Evolutionary conservation across 2,888 invertebrate genomes (phyloP), one percentile per base, ranked within the genome.

Genomic region (Leucophenga montana): DNA sequence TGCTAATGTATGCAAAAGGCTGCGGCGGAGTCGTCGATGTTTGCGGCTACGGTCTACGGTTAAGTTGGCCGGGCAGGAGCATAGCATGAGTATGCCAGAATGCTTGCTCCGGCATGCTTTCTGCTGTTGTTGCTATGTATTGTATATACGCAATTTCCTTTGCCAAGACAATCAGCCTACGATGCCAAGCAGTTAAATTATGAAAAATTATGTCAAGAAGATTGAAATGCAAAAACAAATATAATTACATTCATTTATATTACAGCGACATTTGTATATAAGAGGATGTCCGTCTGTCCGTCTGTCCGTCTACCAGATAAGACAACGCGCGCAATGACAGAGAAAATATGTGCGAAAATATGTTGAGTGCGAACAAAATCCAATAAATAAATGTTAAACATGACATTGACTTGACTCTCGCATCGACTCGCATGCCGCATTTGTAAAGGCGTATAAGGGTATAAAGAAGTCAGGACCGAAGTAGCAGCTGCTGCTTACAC

Each of bases 231-330:
- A 11, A 39, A 72, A 73, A 70, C 74, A 79, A 79, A 78, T 77
- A 74, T 78, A 81, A 81, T 81, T 83, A 81, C 77, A 81, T 81
- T 82, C 82, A 83, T 78, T 83, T 78, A 75, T 81, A 82, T 83
- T 39, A 39, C 3, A 81, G 80, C 77, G 78, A 80, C 78, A 75
- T 75, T 83, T 77, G 75, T 77, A 77, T 75, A 27, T 22, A 54
- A 20, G 20, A 18, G 50, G 9, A 3, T 22, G 56, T 13, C 56
- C 11, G 56, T 22, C 56, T 22, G 27, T 39, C 39, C 11, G 39
- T 39, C 9, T 39, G 39, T 39, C 39, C 8, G 3, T 39, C 54
- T 54, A 18, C 13, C 54, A 54, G 22, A 20, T 13, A 54, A 54
- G 54, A 54, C 6, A 50, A 8, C 18, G 18, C 50, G 50, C 50